Evolutionary conservation across 2,888 invertebrate genomes (phyloP).

Genomic region (Melieria omissa): DNA sequence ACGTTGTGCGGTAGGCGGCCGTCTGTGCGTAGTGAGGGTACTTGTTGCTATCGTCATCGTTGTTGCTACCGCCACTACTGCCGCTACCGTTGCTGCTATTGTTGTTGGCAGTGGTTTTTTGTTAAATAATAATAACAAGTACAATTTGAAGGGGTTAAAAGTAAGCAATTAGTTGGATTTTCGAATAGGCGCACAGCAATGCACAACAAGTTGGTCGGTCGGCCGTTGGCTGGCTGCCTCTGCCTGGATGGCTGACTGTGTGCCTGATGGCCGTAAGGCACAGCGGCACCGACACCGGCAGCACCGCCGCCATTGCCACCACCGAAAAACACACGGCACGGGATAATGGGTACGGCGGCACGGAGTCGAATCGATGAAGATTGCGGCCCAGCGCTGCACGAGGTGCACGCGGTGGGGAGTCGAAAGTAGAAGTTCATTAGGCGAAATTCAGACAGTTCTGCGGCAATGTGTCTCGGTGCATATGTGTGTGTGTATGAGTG

Average conservation of each 20-base stretch:
- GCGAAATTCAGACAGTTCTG: slow-evolving; percentile 11
- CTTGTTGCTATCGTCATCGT: slow-evolving; percentile 13
- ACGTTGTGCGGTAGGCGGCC: slow-evolving; percentile 6
- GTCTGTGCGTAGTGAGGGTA: background rate
- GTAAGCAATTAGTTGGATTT: slow-evolving; percentile 53
- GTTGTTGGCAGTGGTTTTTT: slow-evolving; percentile 50
- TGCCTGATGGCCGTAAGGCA: slow-evolving; percentile 26
- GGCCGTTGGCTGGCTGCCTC: slow-evolving; percentile 12
- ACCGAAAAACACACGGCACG: background rate
- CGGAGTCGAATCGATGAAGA: background rate
- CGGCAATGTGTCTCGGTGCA: background rate
- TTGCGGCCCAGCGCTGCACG: background rate
- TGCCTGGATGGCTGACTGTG: slow-evolving; percentile 1
- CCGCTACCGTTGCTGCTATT: slow-evolving; percentile 24
- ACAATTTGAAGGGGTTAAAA: slow-evolving; percentile 62
- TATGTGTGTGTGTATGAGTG: background rate
- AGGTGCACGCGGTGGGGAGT: background rate
- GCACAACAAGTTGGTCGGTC: slow-evolving; percentile 5
- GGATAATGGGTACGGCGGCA: background rate
- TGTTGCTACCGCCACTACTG: slow-evolving; percentile 42
- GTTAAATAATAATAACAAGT: slow-evolving; percentile 36
- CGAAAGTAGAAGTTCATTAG: slow-evolving; percentile 29
- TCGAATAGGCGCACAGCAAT: slow-evolving; percentile 49
- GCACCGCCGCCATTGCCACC: background rate
- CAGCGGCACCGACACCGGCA: background rate